Evolutionary conservation across 2,888 invertebrate species (phyloP).

Genomic region (Leptinotarsa rubiginosa): DNA sequence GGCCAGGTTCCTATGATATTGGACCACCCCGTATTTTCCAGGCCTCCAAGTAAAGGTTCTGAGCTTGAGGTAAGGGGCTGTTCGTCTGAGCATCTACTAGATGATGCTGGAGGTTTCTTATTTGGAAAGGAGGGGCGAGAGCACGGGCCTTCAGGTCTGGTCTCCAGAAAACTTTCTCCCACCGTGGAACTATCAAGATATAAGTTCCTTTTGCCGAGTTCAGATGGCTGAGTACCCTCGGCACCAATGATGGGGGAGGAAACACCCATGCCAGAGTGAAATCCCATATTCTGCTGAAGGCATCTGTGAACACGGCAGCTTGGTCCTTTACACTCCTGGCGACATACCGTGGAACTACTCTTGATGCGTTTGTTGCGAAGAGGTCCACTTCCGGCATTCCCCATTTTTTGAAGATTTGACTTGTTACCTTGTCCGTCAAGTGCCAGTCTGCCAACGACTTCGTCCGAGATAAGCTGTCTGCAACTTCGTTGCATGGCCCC

Average conservation of each 20-base stretch:
- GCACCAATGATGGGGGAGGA: slow-evolving; percentile 54
- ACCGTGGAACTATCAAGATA: slow-evolving; percentile 50
- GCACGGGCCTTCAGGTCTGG: slow-evolving; percentile 57
- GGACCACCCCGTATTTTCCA: slow-evolving; percentile 53
- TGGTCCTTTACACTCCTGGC: slow-evolving; percentile 35
- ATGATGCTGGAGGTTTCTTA: slow-evolving; percentile 43
- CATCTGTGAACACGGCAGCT: slow-evolving; percentile 38
- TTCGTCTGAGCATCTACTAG: slow-evolving; percentile 39
- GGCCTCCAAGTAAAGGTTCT: slow-evolving; percentile 48
- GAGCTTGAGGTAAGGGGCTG: slow-evolving; percentile 42
- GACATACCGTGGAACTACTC: slow-evolving; percentile 40
- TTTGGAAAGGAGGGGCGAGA: slow-evolving; percentile 36
- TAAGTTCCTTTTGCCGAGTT: slow-evolving; percentile 48
- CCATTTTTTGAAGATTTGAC: slow-evolving; percentile 43
- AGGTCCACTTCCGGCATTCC: slow-evolving; percentile 44
- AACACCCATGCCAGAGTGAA: slow-evolving; percentile 51
- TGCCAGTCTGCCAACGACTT: slow-evolving; percentile 44
- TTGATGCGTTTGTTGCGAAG: slow-evolving; percentile 42
- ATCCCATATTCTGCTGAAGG: slow-evolving; percentile 46
- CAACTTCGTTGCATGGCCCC: slow-evolving; percentile 44
- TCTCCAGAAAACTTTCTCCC: slow-evolving; percentile 53
- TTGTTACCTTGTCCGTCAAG: slow-evolving; percentile 29
- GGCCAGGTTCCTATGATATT: slow-evolving; percentile 44
- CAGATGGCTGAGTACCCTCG: slow-evolving; percentile 50
- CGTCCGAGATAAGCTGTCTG: slow-evolving; percentile 44